Evolutionary conservation across 2,797 vertebrate genomes (phyloP), one percentile per base, ranked within the genome.

Genomic region (Triplophysa bombifrons): DNA sequence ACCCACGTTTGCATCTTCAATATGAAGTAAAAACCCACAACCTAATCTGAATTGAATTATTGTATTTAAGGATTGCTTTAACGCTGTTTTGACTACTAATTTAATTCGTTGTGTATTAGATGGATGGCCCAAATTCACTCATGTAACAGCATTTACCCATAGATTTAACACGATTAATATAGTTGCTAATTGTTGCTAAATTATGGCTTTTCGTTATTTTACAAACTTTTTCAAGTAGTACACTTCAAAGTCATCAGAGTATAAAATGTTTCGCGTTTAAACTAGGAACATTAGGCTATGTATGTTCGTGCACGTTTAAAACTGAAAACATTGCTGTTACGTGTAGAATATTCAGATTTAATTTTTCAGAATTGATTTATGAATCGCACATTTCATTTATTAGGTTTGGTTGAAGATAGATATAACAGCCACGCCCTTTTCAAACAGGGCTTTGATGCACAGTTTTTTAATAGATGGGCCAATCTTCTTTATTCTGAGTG

Each of bases 321-420:
- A 30, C 27, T 11, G 6, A 64, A 13, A 16, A 3, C 48, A n/a
- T 5, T 11, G 60, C 0, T 30, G 10, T 34, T 3, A 19, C 3
- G 22, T 25, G 14, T 11, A 65, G 7, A 19, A 41, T 55, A 8
- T 27, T 72, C n/a, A 0, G 67, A 72, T 70, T 79, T 16, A 13
- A 10, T 10, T 9, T 7, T 13, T 58, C 25, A 10, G 65, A 76
- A 55, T 65, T 61, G 77, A 76, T 72, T 72, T 46, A 16, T 68
- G 30, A 69, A 80, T 70, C 53, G 44, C 61, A 58, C 34, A 58
- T 72, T 34, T 72, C 61, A 76, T 66, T 76, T 14, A 76, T 72
- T 61, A 53, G 22, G 13, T 30, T 27, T 46, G 9, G 46, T 8
- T 58, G 34, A 74, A 27, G 70, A 71, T 7, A 8, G 76, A 79